Percentiles rank a stretch among this genome's conserved stretches.
phyloP scores from a whole-genome alignment of 2,797 vertebrate genomes.

The Anabacerthia variegaticeps region DNA sequence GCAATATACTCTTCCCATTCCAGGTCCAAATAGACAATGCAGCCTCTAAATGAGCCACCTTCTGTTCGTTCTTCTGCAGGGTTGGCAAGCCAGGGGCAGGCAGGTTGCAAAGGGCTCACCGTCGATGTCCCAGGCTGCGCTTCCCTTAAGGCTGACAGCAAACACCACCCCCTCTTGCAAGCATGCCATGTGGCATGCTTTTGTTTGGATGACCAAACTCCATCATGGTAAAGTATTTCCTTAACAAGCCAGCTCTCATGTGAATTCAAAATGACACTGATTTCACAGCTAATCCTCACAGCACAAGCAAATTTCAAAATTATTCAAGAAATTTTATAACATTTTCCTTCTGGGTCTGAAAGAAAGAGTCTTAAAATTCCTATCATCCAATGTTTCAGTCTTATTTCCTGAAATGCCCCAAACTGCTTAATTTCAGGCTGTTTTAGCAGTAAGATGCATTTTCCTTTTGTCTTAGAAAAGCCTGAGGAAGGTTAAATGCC shows the following conservation, averaged over 20 bases:
- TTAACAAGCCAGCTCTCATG: not conserved
- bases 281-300: not conserved
- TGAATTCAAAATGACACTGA: not conserved
- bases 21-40: not conserved
- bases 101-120: not conserved
- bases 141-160: not conserved
- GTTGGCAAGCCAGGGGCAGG: not conserved
- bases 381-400: not conserved
- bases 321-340: not conserved
- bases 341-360: not conserved
- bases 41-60: not conserved
- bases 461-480: conserved; percentile 12
- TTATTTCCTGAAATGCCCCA: not conserved
- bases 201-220: not conserved
- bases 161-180: not conserved
- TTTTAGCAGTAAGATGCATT: not conserved
- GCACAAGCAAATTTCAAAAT: conserved; percentile 18
- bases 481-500: not conserved
- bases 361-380: not conserved
- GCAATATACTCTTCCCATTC: not conserved
- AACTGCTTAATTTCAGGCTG: conserved; percentile 31
- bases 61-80: not conserved
- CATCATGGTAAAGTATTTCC: not conserved
- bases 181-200: rapidly evolving
- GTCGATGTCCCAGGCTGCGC: not conserved